Evolutionary conservation across 1,140 invertebrate genomes (phyloP).

Genomic region (Formica exsecta): DNA sequence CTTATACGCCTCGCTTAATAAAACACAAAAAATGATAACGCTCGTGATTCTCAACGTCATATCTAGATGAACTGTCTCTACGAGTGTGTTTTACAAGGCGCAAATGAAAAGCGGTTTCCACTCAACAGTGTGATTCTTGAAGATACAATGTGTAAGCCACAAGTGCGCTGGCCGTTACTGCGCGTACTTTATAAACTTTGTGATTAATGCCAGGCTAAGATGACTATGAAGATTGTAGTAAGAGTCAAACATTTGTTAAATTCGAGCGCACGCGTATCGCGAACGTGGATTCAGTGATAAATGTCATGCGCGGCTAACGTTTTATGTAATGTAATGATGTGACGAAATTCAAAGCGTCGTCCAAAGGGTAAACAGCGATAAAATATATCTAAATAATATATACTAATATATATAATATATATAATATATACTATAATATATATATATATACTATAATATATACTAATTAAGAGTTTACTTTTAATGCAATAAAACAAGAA

Average conservation of each 20-base stretch:
- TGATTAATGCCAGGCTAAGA: not conserved
- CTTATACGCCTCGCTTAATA: not conserved
- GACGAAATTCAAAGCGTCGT: too few species aligned
- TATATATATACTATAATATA: too few species aligned
- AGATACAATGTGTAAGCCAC: too few species aligned
- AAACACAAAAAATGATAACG: slow-evolving; percentile 18
- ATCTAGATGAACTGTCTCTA: not conserved
- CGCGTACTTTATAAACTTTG: slow-evolving; percentile 12
- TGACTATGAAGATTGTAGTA: not conserved
- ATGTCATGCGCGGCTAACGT: too few species aligned
- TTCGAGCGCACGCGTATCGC: not conserved
- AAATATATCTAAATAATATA: too few species aligned
- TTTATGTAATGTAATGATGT: too few species aligned
- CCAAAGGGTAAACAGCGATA: too few species aligned
- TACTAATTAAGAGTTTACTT: too few species aligned
- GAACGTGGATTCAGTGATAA: not conserved
- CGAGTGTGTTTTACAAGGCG: not conserved
- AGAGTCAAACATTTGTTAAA: not conserved
- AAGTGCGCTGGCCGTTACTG: not conserved
- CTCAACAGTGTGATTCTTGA: not conserved
- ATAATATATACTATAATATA: too few species aligned
- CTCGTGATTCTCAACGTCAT: slow-evolving; percentile 10
- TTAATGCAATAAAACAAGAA: too few species aligned
- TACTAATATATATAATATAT: too few species aligned
- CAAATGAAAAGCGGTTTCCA: not conserved